Conservation (phyloP, 2,888 invertebrate genomes). For the Globia sparganii region DNA sequence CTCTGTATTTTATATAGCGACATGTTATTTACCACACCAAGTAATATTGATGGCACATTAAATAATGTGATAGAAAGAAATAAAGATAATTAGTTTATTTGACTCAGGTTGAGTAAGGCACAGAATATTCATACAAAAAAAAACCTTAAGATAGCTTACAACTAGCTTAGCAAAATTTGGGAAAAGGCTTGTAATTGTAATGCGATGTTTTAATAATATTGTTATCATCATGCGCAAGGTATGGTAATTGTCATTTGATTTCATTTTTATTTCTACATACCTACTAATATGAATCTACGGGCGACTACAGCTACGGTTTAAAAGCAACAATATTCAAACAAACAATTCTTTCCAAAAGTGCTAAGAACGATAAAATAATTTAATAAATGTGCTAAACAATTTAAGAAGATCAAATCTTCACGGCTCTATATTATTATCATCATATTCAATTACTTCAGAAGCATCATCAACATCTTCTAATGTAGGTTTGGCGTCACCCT, state of each 20-base stretch:
- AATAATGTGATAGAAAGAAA: too few species aligned
- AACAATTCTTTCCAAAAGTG: neutral
- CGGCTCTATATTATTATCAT: slow-evolving; percentile 5
- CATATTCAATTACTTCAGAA: slow-evolving; percentile 13
- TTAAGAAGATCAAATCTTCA: neutral
- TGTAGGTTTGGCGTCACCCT: slow-evolving; percentile 7
- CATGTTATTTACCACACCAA: too few species aligned
- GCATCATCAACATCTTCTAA: slow-evolving; percentile 4
- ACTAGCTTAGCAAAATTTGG: too few species aligned
- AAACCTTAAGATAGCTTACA: too few species aligned
- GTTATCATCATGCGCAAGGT: neutral
- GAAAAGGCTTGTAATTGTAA: too few species aligned
- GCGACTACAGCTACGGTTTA: neutral
- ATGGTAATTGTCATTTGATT: neutral
- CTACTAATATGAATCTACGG: neutral
- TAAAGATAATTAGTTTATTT: too few species aligned
- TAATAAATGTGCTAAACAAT: neutral
- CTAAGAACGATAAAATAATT: neutral
- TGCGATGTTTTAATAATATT: too few species aligned
- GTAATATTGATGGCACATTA: too few species aligned
- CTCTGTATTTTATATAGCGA: too few species aligned
- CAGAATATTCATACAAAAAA: too few species aligned
- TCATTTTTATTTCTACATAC: neutral
- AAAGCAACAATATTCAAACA: neutral
- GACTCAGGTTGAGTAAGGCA: too few species aligned